Percentiles rank a stretch among this genome's conserved stretches.
phyloP scores from a whole-genome alignment of 1,140 invertebrate species.

The Onthophagus taurus region DNA sequence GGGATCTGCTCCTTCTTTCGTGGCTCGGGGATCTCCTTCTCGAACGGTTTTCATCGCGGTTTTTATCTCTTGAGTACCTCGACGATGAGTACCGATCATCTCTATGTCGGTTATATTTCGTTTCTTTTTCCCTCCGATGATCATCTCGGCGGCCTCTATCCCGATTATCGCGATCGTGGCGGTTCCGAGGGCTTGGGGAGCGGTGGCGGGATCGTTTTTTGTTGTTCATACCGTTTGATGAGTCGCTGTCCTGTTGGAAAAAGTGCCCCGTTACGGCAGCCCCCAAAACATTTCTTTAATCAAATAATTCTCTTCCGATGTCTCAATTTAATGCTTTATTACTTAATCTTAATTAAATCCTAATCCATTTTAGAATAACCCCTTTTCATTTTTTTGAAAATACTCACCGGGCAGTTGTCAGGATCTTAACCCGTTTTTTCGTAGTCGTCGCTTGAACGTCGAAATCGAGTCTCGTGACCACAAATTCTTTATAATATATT shows the following conservation, averaged over 20 bases:
- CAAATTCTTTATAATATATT: constrained; percentile 36
- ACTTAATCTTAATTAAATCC: no score
- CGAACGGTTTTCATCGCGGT: constrained; percentile 7
- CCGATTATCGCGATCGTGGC: constrained; percentile 1
- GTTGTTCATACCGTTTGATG: no score
- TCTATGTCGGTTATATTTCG: constrained; percentile 17
- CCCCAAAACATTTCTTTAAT: no score
- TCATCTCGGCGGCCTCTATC: constrained; percentile 9
- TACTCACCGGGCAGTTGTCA: constrained; percentile 11
- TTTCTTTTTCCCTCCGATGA: constrained; percentile 17
- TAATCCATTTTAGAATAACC: not conserved
- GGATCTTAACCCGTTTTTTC: no score
- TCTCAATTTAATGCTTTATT: no score
- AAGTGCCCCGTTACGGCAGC: no score
- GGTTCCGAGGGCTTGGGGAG: no score
- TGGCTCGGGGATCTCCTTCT: constrained; percentile 22
- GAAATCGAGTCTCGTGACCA: constrained; percentile 32
- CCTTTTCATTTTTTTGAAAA: not conserved
- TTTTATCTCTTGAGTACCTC: constrained; percentile 10
- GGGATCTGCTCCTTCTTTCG: constrained; percentile 21
- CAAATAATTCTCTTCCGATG: no score
- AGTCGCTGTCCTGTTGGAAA: no score
- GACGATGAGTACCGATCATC: no score
- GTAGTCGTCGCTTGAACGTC: no score
- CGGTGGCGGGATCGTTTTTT: no score